Conservation (phyloP, 1,140 invertebrate species). For the Sitobion miscanthi region DNA sequence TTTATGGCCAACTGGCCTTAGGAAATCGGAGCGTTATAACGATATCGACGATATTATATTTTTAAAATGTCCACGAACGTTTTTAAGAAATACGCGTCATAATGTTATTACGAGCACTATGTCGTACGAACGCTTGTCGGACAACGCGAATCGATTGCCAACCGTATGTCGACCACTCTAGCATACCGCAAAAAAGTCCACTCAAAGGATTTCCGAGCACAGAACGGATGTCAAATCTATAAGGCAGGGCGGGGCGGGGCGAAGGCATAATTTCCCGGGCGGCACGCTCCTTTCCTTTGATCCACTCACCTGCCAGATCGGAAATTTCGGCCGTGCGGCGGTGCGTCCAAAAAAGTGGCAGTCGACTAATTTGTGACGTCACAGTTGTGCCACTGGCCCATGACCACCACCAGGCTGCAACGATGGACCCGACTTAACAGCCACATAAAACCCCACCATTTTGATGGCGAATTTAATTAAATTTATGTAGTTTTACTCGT, state of each 20-base stretch:
- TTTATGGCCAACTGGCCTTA: no score
- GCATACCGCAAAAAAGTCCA: no score
- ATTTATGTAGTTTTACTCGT: background rate
- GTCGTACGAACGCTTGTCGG: no score
- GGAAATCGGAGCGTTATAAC: no score
- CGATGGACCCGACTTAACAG: background rate
- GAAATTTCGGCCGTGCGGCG: background rate
- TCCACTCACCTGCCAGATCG: background rate
- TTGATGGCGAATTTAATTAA: background rate
- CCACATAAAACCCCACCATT: background rate
- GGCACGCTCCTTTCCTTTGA: background rate
- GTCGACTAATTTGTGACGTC: background rate
- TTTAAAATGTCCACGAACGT: no score
- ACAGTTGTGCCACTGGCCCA: background rate
- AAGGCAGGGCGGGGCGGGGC: no score
- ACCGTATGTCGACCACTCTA: no score
- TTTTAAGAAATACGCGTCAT: background rate
- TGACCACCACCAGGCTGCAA: background rate
- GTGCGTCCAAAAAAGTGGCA: background rate
- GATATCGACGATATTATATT: no score
- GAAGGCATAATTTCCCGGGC: background rate
- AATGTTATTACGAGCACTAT: background rate
- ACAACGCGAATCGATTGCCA: background rate
- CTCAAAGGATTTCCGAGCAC: no score
- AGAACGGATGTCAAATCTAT: no score